phyloP scores from a whole-genome alignment of 2,888 invertebrate species.

The Apodemia duryi region DNA sequence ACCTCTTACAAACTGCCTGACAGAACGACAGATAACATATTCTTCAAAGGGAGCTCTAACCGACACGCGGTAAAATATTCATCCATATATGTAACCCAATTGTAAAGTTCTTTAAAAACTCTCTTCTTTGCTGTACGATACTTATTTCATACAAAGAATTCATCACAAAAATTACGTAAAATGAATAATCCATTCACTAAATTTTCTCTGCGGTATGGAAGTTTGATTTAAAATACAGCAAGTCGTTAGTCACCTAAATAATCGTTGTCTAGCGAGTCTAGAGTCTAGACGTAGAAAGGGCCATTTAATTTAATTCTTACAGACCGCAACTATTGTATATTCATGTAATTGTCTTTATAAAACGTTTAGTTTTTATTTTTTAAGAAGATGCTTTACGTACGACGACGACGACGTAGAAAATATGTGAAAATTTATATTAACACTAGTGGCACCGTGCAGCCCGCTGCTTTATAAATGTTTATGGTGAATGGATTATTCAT shows the following conservation, averaged over 20 bases:
- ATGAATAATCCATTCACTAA: not conserved
- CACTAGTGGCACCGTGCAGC: not conserved
- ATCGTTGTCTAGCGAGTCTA: constrained; percentile 15
- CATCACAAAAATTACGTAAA: not conserved
- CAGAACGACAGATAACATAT: too few relatives aligned
- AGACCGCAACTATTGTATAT: not conserved
- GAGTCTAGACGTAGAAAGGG: constrained; percentile 14
- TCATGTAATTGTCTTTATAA: not conserved
- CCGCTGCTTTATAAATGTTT: too few relatives aligned
- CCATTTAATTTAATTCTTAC: constrained; percentile 12
- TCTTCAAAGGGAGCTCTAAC: too few relatives aligned
- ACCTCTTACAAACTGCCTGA: too few relatives aligned
- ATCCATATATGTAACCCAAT: too few relatives aligned
- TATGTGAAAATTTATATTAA: not conserved
- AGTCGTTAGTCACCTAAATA: constrained; percentile 16
- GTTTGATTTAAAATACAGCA: constrained; percentile 14
- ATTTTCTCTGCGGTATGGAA: constrained; percentile 7
- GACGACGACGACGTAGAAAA: not conserved
- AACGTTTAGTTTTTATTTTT: not conserved
- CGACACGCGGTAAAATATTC: too few relatives aligned
- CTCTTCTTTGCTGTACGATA: too few relatives aligned
- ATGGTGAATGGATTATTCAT: too few relatives aligned
- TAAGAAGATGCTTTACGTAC: not conserved
- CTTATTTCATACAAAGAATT: too few relatives aligned
- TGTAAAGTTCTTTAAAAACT: too few relatives aligned